Conservation (phyloP, 2,888 invertebrate genomes). For the Microctonus hyperodae region DNA sequence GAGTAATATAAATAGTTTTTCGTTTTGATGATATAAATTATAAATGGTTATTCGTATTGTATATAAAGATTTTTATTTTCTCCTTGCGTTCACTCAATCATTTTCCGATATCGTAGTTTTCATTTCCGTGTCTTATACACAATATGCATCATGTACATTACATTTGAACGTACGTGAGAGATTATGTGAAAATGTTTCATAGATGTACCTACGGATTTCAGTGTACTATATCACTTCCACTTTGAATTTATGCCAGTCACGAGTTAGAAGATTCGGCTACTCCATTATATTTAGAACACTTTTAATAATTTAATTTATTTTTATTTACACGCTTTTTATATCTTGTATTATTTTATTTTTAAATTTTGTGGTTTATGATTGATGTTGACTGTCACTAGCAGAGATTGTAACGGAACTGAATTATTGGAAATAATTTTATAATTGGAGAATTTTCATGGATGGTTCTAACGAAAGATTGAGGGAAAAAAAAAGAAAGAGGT, state of each 20-base stretch:
- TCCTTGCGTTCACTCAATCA: neutral
- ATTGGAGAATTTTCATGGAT: neutral
- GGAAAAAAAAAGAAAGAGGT: neutral
- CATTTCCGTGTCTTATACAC: neutral
- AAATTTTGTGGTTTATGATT: neutral
- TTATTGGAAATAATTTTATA: neutral
- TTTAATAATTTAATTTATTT: slow-evolving; percentile 27
- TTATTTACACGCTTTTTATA: no score
- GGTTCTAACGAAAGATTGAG: neutral
- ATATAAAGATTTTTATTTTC: neutral
- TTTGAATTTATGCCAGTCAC: neutral
- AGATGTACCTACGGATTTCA: neutral
- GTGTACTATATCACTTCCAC: neutral
- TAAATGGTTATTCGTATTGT: no score
- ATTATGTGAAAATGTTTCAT: neutral
- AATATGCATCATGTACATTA: neutral
- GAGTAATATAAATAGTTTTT: no score
- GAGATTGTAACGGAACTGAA: neutral
- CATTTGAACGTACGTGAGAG: neutral
- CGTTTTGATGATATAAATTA: no score
- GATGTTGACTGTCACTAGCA: neutral
- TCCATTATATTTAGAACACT: slow-evolving; percentile 21
- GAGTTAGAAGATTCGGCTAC: neutral
- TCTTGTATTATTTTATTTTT: no score
- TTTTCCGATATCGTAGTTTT: neutral